These are phyloP conservation scores for Sinohyriopsis cumingii DNA, from an alignment of 2,888 invertebrate genomes.

Conservation along the genomic window DNA sequence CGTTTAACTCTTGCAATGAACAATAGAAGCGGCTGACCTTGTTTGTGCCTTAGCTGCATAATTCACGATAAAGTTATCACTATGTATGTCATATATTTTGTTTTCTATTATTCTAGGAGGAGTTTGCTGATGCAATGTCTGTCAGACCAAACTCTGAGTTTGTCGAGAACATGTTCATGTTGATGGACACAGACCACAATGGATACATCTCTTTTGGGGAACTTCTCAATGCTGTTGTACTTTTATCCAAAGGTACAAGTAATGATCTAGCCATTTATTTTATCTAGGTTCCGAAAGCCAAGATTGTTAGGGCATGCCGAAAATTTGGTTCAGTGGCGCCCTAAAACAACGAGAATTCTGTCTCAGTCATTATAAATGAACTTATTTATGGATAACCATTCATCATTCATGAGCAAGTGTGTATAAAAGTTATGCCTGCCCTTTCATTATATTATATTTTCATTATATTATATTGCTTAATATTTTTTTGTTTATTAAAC, in stretches of 20 bases:
- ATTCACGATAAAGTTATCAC: neutral
- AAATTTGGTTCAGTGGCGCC: too few relatives aligned
- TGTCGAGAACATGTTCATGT: slow-evolving; percentile 76
- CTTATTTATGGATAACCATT: too few relatives aligned
- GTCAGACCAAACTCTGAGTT: slow-evolving; percentile 77
- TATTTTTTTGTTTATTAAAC: too few relatives aligned
- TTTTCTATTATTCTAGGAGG: slow-evolving; percentile 60
- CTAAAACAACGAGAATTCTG: too few relatives aligned
- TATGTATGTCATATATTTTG: neutral
- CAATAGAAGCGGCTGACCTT: neutral
- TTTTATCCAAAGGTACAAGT: slow-evolving; percentile 75
- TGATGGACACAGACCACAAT: slow-evolving; percentile 77
- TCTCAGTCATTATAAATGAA: too few relatives aligned
- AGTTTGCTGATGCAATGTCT: slow-evolving; percentile 78
- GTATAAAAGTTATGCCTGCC: too few relatives aligned
- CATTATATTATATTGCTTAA: too few relatives aligned
- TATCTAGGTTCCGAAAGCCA: too few relatives aligned
- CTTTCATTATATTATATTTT: too few relatives aligned
- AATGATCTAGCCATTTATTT: too few relatives aligned
- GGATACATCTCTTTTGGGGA: slow-evolving; percentile 79
- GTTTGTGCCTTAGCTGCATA: neutral
- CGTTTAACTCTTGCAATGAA: neutral
- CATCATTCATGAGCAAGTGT: too few relatives aligned
- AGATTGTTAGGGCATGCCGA: too few relatives aligned
- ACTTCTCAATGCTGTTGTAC: slow-evolving; percentile 77